These are phyloP conservation scores for Scopus umbretta DNA, from an alignment of 2,113 vertebrate genomes.

Conservation along the genomic window DNA sequence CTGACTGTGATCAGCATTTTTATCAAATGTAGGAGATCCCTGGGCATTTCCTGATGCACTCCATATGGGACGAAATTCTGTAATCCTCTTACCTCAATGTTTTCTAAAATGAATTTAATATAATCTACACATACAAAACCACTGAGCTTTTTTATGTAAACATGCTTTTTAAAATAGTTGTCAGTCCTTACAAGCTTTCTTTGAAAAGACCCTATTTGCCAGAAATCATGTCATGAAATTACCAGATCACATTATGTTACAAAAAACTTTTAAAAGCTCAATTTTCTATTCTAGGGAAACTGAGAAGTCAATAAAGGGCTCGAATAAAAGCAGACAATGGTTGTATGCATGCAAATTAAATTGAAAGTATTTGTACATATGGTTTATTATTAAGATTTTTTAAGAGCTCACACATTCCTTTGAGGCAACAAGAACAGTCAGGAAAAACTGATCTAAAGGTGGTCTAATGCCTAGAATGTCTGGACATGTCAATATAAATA, in stretches of 20 bases:
- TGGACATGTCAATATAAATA: neutral
- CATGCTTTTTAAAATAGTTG: neutral
- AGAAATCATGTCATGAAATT: neutral
- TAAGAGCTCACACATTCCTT: neutral
- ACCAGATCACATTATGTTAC: neutral
- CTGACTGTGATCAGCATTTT: constrained; percentile 50
- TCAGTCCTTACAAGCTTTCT: neutral
- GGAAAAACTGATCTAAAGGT: neutral
- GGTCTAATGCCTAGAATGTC: neutral
- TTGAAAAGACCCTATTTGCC: neutral
- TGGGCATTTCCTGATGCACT: neutral
- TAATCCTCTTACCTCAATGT: constrained; percentile 3
- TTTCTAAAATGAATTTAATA: constrained; percentile 29
- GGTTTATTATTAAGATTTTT: neutral
- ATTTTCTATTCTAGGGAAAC: neutral
- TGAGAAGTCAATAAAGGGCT: neutral
- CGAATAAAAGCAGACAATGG: neutral
- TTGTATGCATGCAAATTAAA: neutral
- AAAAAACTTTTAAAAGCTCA: neutral
- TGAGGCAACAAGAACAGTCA: neutral
- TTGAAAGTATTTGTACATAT: neutral
- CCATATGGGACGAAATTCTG: neutral
- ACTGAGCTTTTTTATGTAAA: constrained; percentile 10
- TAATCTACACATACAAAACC: neutral
- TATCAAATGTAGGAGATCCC: constrained; percentile 2